Evolutionary conservation across 2,113 vertebrate genomes (phyloP), one percentile per base, ranked within the genome.

Genomic region (Solenodon paradoxus): DNA sequence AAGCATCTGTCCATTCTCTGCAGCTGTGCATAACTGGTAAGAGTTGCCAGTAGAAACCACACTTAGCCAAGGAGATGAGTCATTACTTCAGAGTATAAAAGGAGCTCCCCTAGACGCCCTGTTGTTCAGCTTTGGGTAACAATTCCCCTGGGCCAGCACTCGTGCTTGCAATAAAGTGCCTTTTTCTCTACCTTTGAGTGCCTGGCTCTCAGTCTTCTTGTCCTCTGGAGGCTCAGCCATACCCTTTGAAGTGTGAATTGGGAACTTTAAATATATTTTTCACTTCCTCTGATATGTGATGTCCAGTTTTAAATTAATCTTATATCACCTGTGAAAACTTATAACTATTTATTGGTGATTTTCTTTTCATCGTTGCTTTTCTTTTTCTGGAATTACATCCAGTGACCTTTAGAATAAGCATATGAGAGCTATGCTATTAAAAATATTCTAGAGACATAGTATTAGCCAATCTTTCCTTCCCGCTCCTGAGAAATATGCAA

Each of bases 281-380:
- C 72, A 15, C 68, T 94, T 83, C 13, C 24, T 47, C 9, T 49
- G 9, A 45, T 12, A 45, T 55, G 57, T 84, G 20, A 2, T 40
- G 51, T 92, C 86, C 10, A 12, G 30, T 68, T 94, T 93, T 90
- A 74, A 49, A 30, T 85, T 78, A 69, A 66, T 88, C 55, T 92
- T 92, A 72, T 22, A 22, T 57, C 32, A 12, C 38, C 28, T 26
- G n/a, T 82, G 28, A 94, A 86, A 83, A 57, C 7, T 38, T 84
- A 15, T 1, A 74, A 83, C 40, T 72, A 75, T 89, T 86, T 87
- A 63, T 49, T 47, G 53, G 26, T 42, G 64, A 53, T 69, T 89
- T 49, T 77, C 38, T 63, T 91, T 92, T 93, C 26, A 20, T 30
- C 38, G 35, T 16, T 91, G 24, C 35, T 57, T 95, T 72, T 81